Percentiles rank a stretch among this genome's conserved stretches.
Evolutionary conservation across 2,888 invertebrate genomes (phyloP).

Genomic region (Spisula solida): DNA sequence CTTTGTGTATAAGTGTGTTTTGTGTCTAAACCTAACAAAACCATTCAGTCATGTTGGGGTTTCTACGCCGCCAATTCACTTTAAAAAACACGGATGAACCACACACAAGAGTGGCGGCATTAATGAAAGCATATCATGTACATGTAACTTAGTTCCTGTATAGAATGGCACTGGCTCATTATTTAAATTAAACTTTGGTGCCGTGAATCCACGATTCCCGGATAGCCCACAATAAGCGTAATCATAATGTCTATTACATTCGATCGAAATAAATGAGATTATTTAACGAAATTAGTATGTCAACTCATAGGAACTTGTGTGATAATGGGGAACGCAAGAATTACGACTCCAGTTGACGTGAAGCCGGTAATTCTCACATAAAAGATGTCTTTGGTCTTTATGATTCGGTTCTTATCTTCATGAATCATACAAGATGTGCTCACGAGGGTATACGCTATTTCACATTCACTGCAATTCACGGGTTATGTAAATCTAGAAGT

Average conservation of each 20-base stretch:
- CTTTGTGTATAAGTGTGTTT: constrained; percentile 2
- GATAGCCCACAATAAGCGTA: too few species aligned
- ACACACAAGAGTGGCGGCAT: neutral
- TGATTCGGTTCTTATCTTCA: too few species aligned
- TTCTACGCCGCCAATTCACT: constrained; percentile 8
- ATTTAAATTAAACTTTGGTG: too few species aligned
- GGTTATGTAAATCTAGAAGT: too few species aligned
- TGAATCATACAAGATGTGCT: too few species aligned
- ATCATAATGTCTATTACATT: neutral
- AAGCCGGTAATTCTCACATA: neutral
- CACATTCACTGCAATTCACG: too few species aligned
- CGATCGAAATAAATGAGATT: constrained; percentile 2
- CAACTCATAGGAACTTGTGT: neutral
- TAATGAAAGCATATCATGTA: too few species aligned
- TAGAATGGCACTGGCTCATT: too few species aligned
- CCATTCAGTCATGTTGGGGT: neutral
- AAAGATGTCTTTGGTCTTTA: neutral
- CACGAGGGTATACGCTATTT: too few species aligned
- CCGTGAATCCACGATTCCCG: too few species aligned
- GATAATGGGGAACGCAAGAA: neutral
- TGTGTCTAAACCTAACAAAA: constrained; percentile 2
- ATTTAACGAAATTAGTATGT: constrained; percentile 15
- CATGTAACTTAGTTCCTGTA: too few species aligned
- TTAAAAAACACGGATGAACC: neutral
- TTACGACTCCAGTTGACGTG: neutral